These are phyloP conservation scores for Aphelocoma coerulescens DNA, from an alignment of 2,113 vertebrate species.

Conservation along the genomic window DNA sequence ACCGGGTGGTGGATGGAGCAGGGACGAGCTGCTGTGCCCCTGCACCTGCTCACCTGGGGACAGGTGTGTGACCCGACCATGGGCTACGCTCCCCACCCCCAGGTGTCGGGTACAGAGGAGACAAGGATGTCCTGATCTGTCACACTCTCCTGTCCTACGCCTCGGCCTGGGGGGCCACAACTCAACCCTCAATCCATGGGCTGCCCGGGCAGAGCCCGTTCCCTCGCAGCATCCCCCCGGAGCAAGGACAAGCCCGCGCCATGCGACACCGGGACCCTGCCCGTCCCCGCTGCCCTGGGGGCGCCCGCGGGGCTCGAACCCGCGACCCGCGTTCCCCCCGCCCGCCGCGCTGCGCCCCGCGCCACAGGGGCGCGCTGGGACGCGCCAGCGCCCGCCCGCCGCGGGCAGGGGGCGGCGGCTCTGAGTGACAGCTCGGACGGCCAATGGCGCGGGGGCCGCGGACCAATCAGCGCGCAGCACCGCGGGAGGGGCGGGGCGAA, in stretches of 20 bases:
- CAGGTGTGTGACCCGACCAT: fast-evolving
- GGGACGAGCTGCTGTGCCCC: fast-evolving
- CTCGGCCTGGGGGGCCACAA: fast-evolving
- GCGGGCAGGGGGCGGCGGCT: too few relatives aligned
- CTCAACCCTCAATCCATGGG: fast-evolving
- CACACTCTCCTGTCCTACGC: fast-evolving
- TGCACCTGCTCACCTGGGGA: fast-evolving
- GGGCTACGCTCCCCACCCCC: fast-evolving
- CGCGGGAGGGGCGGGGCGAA: too few relatives aligned
- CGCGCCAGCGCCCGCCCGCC: too few relatives aligned
- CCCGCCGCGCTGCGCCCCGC: not conserved
- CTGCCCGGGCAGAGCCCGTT: not conserved
- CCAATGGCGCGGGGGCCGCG: too few relatives aligned
- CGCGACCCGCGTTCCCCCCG: fast-evolving
- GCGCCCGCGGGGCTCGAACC: not conserved
- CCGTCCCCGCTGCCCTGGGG: fast-evolving
- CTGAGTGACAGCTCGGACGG: too few relatives aligned
- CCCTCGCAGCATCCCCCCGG: fast-evolving
- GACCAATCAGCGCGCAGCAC: too few relatives aligned
- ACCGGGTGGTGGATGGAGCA: fast-evolving
- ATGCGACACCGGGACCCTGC: not conserved
- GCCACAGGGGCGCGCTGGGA: not conserved
- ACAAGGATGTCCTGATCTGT: too few relatives aligned
- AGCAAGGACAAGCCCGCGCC: not conserved
- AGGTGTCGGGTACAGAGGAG: fast-evolving